These are phyloP conservation scores for Tenrec ecaudatus DNA, from an alignment of 2,113 vertebrate species.

Conservation along the genomic window DNA sequence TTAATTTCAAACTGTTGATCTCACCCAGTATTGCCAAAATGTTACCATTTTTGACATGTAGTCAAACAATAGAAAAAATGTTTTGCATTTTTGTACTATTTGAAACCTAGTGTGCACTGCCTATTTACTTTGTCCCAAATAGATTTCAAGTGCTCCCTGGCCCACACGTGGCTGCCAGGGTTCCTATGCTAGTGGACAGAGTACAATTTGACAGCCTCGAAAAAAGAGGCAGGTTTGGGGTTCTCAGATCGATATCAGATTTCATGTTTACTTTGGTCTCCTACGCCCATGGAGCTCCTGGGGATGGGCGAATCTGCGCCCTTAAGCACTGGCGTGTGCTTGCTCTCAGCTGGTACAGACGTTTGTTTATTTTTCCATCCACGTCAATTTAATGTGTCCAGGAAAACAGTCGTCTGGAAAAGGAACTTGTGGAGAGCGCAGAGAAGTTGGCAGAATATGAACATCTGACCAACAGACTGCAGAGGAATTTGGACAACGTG, in stretches of 20 bases:
- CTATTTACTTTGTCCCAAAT: neutral
- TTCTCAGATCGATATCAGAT: neutral
- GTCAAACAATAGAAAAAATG: neutral
- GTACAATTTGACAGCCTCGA: neutral
- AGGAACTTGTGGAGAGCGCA: conserved; percentile 91
- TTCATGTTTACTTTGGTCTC: conserved; percentile 44
- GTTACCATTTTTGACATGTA: conserved; percentile 8
- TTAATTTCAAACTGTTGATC: conserved; percentile 36
- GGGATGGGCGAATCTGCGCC: neutral
- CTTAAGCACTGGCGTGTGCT: neutral
- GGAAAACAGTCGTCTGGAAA: conserved; percentile 95
- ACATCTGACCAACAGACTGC: conserved; percentile 90
- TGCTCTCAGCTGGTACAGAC: neutral
- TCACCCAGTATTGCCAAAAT: neutral
- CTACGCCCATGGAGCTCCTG: neutral
- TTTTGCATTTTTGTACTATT: neutral
- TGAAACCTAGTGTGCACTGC: neutral
- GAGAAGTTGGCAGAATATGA: conserved; percentile 91
- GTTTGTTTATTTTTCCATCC: conserved; percentile 44
- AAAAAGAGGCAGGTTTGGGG: neutral
- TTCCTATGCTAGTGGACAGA: neutral
- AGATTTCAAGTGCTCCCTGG: neutral
- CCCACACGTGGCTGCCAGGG: neutral
- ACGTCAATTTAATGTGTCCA: conserved; percentile 71
- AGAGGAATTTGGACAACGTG: conserved; percentile 92